phyloP scores from a whole-genome alignment of 1,140 invertebrate genomes.

The Rhysida immarginata region DNA sequence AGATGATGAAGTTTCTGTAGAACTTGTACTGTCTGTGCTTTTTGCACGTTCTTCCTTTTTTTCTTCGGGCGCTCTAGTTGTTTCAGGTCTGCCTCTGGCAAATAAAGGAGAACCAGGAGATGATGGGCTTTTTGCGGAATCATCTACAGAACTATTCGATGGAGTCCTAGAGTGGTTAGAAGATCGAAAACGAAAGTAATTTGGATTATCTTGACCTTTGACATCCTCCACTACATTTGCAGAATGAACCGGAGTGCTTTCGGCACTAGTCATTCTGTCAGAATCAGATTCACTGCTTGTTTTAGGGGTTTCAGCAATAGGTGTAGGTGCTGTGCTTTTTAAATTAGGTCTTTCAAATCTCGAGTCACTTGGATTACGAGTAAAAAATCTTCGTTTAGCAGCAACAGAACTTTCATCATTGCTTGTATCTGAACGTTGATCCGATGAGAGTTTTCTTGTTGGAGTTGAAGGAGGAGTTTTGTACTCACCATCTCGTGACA shows the following conservation, averaged over 20 bases:
- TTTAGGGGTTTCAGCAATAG: conserved; percentile 24
- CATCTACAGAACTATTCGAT: conserved; percentile 9
- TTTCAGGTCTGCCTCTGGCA: conserved; percentile 4
- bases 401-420: background rate
- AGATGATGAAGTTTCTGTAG: conserved; percentile 4
- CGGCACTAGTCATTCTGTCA: conserved; percentile 1
- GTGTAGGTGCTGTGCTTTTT: conserved; percentile 13
- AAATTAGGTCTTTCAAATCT: conserved; percentile 12
- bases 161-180: conserved; percentile 5
- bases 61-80: conserved; percentile 7
- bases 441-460: background rate
- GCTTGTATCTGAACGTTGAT: background rate
- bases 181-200: conserved; percentile 14
- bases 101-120: background rate
- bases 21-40: conserved; percentile 10
- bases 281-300: conserved; percentile 18
- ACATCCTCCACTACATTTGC: conserved; percentile 12
- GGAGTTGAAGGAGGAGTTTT: conserved; percentile 1
- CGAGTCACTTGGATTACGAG: background rate
- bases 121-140: background rate
- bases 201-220: conserved; percentile 16
- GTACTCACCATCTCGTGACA: background rate
- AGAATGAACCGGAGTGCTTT: no score
- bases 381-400: background rate
- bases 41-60: conserved; percentile 10